Conservation (phyloP, 2,888 invertebrate species). For the Fabriciana adippe region DNA sequence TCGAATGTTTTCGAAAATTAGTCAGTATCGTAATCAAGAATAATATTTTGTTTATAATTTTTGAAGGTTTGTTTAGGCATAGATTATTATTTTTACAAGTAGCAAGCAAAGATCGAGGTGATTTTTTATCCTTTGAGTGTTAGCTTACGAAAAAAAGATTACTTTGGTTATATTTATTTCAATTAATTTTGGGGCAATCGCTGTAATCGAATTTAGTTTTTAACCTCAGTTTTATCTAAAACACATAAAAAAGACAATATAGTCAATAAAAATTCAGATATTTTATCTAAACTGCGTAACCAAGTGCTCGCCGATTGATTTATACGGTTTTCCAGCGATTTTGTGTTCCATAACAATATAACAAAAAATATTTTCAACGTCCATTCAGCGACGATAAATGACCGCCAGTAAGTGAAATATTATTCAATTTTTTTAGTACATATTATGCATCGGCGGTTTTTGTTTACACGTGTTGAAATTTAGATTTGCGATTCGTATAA, state of each 20-base stretch:
- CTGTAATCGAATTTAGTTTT: conserved; percentile 11
- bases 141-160: too few species aligned
- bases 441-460: neutral
- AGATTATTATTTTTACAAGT: too few species aligned
- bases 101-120: too few species aligned
- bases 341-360: conserved; percentile 30
- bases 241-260: conserved; percentile 16
- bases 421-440: conserved; percentile 22
- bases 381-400: conserved; percentile 29
- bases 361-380: conserved; percentile 30
- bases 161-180: neutral
- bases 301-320: conserved; percentile 29
- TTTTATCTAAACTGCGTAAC: conserved; percentile 30
- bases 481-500: neutral
- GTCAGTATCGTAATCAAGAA: too few species aligned
- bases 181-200: neutral
- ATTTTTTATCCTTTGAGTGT: too few species aligned
- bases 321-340: conserved; percentile 24
- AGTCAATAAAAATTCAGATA: conserved; percentile 26
- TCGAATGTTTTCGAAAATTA: too few species aligned
- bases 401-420: conserved; percentile 24
- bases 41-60: too few species aligned
- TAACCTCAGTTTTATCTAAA: conserved; percentile 11
- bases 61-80: too few species aligned
- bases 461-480: conserved; percentile 1